Conservation (phyloP, 2,797 vertebrate species). For the Gallinago solitaria region DNA sequence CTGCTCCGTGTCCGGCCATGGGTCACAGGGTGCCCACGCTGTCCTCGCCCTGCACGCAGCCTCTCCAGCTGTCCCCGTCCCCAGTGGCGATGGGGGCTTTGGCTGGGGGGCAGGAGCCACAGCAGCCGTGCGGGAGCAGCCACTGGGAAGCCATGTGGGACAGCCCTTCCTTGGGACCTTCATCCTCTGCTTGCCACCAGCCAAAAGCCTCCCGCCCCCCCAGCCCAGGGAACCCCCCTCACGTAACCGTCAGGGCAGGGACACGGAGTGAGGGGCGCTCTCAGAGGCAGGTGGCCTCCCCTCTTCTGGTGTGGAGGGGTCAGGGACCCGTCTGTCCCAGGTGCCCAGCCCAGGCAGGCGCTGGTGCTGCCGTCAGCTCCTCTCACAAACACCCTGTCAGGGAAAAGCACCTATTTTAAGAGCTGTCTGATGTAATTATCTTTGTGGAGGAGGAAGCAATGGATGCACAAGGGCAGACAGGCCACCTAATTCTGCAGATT, state of each 20-base stretch:
- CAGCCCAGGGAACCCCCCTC: not conserved
- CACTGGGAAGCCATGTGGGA: accelerated
- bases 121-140: not conserved
- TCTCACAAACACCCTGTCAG: not conserved
- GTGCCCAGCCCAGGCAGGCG: not conserved
- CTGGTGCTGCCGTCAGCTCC: not conserved
- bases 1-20: not conserved
- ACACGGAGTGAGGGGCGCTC: not conserved
- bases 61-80: not conserved
- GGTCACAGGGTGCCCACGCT: not conserved
- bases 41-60: not conserved
- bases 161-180: not conserved
- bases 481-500: not conserved
- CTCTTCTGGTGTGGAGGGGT: not conserved
- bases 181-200: not conserved
- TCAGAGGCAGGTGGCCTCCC: not conserved
- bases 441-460: not conserved
- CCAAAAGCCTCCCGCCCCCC: not conserved
- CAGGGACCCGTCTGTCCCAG: accelerated
- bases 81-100: not conserved
- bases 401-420: not conserved
- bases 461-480: not conserved
- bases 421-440: not conserved
- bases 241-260: not conserved
- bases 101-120: not conserved